These are phyloP conservation scores for Drosophila tripunctata DNA, from an alignment of 2,888 invertebrate genomes.

Conservation along the genomic window DNA sequence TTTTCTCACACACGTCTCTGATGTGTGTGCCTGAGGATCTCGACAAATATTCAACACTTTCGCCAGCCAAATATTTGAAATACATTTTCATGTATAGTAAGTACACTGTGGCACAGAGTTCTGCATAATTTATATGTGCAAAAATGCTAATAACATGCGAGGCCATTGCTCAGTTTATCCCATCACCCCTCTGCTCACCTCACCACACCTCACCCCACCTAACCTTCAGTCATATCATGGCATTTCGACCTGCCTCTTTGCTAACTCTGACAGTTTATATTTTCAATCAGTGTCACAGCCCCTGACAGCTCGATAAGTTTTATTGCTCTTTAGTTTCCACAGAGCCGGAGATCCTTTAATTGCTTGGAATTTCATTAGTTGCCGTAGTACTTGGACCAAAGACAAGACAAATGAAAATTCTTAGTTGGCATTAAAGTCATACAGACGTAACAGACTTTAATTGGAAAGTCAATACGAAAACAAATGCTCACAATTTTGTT, in stretches of 20 bases:
- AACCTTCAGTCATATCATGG: neutral
- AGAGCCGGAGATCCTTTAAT: constrained; percentile 22
- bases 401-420: constrained; percentile 15
- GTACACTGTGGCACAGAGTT: constrained; percentile 29
- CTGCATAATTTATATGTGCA: constrained; percentile 70
- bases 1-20: neutral
- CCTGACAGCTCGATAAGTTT: constrained; percentile 58
- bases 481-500: neutral
- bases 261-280: constrained; percentile 54
- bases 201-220: neutral
- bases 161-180: constrained; percentile 6
- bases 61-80: constrained; percentile 68
- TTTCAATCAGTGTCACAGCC: constrained; percentile 74
- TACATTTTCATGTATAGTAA: constrained; percentile 42
- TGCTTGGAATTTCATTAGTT: constrained; percentile 41
- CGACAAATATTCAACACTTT: constrained; percentile 68
- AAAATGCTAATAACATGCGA: constrained; percentile 64
- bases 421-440: neutral
- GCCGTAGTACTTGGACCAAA: constrained; percentile 6
- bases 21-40: constrained; percentile 12
- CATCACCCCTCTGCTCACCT: neutral
- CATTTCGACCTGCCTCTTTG: constrained; percentile 7
- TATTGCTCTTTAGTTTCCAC: constrained; percentile 43
- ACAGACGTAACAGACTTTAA: neutral
- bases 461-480: constrained; percentile 5